These are phyloP conservation scores for Amaurobius ferox DNA, from an alignment of 2,888 invertebrate genomes.

Conservation along the genomic window DNA sequence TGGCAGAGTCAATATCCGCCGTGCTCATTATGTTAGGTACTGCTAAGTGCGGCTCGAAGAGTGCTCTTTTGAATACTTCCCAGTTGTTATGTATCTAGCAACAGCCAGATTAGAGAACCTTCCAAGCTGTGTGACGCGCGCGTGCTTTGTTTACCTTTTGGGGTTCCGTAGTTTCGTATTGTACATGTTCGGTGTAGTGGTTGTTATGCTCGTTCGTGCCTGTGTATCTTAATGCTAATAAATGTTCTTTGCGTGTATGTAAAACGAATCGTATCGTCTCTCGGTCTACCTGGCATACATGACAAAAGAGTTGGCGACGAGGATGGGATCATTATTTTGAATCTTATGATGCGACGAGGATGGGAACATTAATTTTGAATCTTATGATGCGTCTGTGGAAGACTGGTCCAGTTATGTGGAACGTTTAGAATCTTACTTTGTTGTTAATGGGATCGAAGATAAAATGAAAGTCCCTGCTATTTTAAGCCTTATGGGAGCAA, in stretches of 20 bases:
- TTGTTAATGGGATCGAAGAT: conserved; percentile 48
- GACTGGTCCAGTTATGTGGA: conserved; percentile 47
- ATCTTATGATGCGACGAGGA: conserved; percentile 36
- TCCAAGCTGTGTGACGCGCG: too few relatives aligned
- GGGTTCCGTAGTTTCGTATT: too few relatives aligned
- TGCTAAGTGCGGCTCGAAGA: too few relatives aligned
- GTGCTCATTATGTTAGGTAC: too few relatives aligned
- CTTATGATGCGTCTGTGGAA: conserved; percentile 40
- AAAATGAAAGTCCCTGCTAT: conserved; percentile 44
- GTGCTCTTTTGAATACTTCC: too few relatives aligned
- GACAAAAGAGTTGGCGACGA: conserved; percentile 42
- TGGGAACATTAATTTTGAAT: conserved; percentile 45
- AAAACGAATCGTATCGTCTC: conserved; percentile 50
- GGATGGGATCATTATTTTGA: conserved; percentile 34
- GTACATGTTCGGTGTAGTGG: conserved; percentile 39
- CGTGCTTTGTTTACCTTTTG: too few relatives aligned
- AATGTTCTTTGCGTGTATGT: conserved; percentile 51
- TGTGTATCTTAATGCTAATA: conserved; percentile 39
- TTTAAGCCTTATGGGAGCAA: conserved; percentile 47
- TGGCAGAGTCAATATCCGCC: too few relatives aligned
- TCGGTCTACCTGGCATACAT: conserved; percentile 52
- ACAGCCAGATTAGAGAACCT: too few relatives aligned
- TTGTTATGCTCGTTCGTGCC: conserved; percentile 42
- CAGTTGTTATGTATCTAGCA: too few relatives aligned
- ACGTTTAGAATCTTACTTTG: conserved; percentile 46